Base-by-base conservation (phyloP, 1,140 invertebrate genomes). In the Hyles euphorbiae region DNA sequence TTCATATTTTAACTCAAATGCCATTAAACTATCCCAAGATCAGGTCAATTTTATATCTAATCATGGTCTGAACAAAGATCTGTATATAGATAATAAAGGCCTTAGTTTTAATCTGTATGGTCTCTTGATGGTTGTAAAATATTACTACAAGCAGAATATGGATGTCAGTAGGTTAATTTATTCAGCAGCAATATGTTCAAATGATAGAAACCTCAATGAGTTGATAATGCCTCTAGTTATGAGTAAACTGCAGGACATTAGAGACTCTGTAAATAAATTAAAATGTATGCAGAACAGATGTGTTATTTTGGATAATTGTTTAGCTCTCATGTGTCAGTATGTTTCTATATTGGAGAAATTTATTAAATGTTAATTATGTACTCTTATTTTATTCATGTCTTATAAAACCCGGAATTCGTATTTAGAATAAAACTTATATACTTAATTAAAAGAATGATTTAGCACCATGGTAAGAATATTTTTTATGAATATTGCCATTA, bases 71-170 rank as follows among this genome's bases (percentile, higher is more conserved):
- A 70, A 91, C 66, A 82, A 88, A 63, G 87, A 88, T 65, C 87
- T 92, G 70, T 90, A 89, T 49, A 91, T 91, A 63, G 90, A 88
- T 64, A 72, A 73, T 3, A 81, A 87, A 63, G 91, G 91, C 11
- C 64, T 92, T 55, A 92, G 91, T 83, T 92, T 91, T 71, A 90
- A 89, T 80, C 83, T 87, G 43, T 85, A 87, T 78, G 83, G 82
- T 54, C 61, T 86, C 53, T 76, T 88, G 34, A 76, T 85, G 76
- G 76, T 83, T 62, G 75, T 79, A 47, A 85, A 88, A 56, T 84
- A 82, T 73, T 87, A 74, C 59, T 83, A 82, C 67, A 69, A 78
- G 46, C 48, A 70, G 50, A 78, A 73, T 63, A 67, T 67, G 61
- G 74, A 87, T 74, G 72, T 81, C 32, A 86, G 77, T 72, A 74